Evolutionary conservation across 2,888 invertebrate species (phyloP).

Genomic region (Synergus gifuensis): DNA sequence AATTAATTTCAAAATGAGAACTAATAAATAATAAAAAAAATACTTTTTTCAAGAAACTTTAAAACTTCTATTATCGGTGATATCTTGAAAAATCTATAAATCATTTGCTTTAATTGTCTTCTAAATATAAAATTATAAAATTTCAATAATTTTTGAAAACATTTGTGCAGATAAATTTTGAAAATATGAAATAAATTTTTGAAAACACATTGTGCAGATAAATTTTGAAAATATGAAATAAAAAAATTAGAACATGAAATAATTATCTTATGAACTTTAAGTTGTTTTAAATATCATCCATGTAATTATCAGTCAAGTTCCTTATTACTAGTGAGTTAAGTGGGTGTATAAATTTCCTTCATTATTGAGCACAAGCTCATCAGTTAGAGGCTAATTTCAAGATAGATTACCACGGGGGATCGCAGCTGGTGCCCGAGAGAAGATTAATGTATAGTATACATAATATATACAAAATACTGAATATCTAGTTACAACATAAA

Average conservation of each 20-base stretch:
- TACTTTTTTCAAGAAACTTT: too few relatives aligned
- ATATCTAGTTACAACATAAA: constrained; percentile 77
- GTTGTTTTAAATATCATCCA: not conserved
- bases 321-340: not conserved
- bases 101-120: too few relatives aligned
- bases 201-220: too few relatives aligned
- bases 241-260: not conserved
- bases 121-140: too few relatives aligned
- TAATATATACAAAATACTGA: constrained; percentile 59
- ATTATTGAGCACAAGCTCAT: not conserved
- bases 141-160: too few relatives aligned
- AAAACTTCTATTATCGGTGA: too few relatives aligned
- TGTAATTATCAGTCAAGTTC: not conserved
- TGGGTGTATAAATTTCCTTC: not conserved
- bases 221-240: not conserved
- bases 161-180: too few relatives aligned
- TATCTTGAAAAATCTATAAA: too few relatives aligned
- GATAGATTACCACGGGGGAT: constrained; percentile 53
- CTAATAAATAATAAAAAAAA: too few relatives aligned
- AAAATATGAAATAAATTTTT: too few relatives aligned
- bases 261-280: not conserved
- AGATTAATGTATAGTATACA: constrained; percentile 58
- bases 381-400: constrained; percentile 25
- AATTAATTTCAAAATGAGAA: too few relatives aligned
- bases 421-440: constrained; percentile 66